phyloP scores from a whole-genome alignment of 2,797 vertebrate species.

The Decapterus maruadsi region DNA sequence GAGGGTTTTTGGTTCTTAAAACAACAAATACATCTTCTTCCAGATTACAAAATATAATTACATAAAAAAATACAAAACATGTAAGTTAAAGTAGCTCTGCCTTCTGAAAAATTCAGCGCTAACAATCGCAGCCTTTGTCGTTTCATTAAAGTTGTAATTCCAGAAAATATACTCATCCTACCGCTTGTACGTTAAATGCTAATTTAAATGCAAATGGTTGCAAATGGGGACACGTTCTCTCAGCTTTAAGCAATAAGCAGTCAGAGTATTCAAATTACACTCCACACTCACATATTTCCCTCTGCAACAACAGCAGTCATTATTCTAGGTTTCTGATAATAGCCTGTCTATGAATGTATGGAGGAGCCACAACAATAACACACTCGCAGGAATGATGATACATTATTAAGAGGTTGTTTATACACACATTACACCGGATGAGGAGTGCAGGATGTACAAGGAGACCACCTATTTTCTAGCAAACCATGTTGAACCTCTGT shows the following conservation, averaged over 20 bases:
- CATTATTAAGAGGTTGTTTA: constrained; percentile 47
- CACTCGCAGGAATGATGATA: constrained; percentile 42
- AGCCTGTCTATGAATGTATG: constrained; percentile 42
- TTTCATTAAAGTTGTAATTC: background rate
- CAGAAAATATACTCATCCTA: background rate
- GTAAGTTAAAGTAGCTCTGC: background rate
- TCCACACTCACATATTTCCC: constrained; percentile 20
- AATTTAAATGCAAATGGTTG: constrained; percentile 35
- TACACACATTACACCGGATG: constrained; percentile 38
- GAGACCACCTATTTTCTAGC: constrained; percentile 40
- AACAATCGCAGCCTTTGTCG: background rate
- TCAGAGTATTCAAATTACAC: constrained; percentile 23
- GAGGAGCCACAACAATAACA: constrained; percentile 42
- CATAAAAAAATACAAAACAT: no score
- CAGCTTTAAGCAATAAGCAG: constrained; percentile 12
- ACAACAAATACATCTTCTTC: no score
- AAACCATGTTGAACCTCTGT: constrained; percentile 31
- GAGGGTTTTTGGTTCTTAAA: no score
- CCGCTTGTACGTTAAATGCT: constrained; percentile 32
- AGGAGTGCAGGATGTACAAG: background rate
- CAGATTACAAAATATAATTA: no score
- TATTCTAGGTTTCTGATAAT: constrained; percentile 48
- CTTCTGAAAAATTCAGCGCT: background rate
- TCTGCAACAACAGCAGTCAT: constrained; percentile 28
- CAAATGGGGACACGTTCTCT: constrained; percentile 4